Conservation (phyloP, 2,888 invertebrate genomes). For the Cryptus viduatorius region DNA sequence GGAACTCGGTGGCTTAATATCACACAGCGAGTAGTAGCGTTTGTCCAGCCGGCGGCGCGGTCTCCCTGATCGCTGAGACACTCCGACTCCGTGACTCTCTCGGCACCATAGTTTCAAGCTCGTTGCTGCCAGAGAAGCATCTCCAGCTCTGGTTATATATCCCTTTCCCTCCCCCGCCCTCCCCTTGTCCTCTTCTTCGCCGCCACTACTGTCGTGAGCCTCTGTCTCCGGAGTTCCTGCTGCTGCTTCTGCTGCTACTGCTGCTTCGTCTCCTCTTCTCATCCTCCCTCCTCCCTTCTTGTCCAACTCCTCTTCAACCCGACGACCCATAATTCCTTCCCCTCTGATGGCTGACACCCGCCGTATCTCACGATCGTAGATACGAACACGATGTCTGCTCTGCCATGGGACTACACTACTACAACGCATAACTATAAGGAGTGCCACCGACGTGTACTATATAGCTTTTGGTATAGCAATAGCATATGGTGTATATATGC, state of each 20-base stretch:
- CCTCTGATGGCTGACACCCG: conserved; percentile 72
- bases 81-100: conserved; percentile 38
- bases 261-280: conserved; percentile 42
- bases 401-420: conserved; percentile 59
- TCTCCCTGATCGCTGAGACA: conserved; percentile 51
- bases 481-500: conserved; percentile 27
- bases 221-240: conserved; percentile 47
- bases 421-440: conserved; percentile 50
- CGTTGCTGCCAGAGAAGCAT: conserved; percentile 48
- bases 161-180: conserved; percentile 13
- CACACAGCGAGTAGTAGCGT: conserved; percentile 43
- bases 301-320: conserved; percentile 71
- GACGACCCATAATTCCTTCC: conserved; percentile 74
- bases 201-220: conserved; percentile 48
- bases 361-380: conserved; percentile 80
- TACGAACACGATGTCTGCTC: conserved; percentile 71
- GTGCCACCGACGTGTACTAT: conserved; percentile 25
- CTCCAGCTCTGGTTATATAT: conserved; percentile 14
- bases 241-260: conserved; percentile 42
- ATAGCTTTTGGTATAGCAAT: conserved; percentile 6
- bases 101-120: conserved; percentile 26
- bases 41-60: conserved; percentile 53
- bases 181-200: conserved; percentile 52
- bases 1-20: conserved; percentile 53
- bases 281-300: conserved; percentile 72